Evolutionary conservation across 2,888 invertebrate species (phyloP).

Genomic region (Amblyjoppa fuscipennis): DNA sequence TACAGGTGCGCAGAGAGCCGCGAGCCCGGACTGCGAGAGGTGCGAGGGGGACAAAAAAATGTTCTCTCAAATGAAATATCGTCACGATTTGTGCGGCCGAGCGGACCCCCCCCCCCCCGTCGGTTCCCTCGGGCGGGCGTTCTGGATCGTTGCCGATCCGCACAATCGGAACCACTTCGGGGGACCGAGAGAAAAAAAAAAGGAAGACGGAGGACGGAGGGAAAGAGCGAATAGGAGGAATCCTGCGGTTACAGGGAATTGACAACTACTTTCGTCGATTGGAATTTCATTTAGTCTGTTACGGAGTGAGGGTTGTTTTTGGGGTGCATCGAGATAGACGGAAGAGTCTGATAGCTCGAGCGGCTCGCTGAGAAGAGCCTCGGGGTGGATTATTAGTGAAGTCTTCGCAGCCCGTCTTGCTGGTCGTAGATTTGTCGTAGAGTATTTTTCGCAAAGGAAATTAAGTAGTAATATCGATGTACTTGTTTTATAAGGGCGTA

Average conservation of each 20-base stretch:
- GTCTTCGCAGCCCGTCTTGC: background rate
- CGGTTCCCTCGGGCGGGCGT: background rate
- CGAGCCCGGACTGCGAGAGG: conserved; percentile 21
- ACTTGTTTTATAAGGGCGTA: too few relatives aligned
- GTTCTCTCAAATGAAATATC: conserved; percentile 68
- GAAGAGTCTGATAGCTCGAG: background rate
- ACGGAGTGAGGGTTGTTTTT: background rate
- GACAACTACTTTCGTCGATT: conserved; percentile 33
- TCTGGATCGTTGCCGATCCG: conserved; percentile 51
- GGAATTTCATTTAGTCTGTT: conserved; percentile 14
- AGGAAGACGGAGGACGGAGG: conserved; percentile 20
- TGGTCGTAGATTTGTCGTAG: too few relatives aligned
- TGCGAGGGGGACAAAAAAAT: conserved; percentile 32
- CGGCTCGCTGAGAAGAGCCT: background rate
- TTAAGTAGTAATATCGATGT: too few relatives aligned
- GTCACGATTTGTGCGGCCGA: conserved; percentile 50
- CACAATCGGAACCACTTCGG: conserved; percentile 54
- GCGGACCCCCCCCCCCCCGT: background rate
- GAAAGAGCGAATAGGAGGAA: conserved; percentile 32
- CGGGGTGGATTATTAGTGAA: background rate
- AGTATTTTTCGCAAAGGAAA: too few relatives aligned
- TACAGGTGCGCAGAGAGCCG: conserved; percentile 62
- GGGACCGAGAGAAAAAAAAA: conserved; percentile 15
- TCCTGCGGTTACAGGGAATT: conserved; percentile 6
- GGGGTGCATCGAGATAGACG: background rate